These are phyloP conservation scores for Charadrius vociferus DNA, from an alignment of 2,113 vertebrate genomes.

Conservation along the genomic window DNA sequence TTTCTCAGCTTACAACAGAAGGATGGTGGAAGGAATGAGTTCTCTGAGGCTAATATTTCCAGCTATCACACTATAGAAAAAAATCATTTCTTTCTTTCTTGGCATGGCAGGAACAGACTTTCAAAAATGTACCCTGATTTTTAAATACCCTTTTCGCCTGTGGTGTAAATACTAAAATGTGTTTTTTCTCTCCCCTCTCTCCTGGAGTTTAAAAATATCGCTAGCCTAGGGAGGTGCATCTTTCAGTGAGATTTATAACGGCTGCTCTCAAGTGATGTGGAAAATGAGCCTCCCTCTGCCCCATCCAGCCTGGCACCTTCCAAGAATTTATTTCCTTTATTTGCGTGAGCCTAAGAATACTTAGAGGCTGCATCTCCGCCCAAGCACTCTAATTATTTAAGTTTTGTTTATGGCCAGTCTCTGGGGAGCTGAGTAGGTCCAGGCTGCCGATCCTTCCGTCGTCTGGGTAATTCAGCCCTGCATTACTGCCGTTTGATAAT, in stretches of 20 bases:
- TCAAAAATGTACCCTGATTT: conserved; percentile 42
- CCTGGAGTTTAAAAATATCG: conserved; percentile 62
- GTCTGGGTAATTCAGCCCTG: conserved; percentile 16
- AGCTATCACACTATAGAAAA: neutral
- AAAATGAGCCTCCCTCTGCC: conserved; percentile 60
- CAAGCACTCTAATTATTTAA: conserved; percentile 70
- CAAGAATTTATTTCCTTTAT: conserved; percentile 73
- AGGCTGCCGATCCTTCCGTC: neutral
- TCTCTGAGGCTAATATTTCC: conserved; percentile 21
- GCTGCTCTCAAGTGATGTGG: conserved; percentile 65
- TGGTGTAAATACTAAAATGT: conserved; percentile 59
- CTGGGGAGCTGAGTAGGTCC: neutral
- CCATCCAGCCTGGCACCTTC: conserved; percentile 65
- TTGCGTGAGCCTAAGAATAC: conserved; percentile 53
- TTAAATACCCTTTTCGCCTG: conserved; percentile 60
- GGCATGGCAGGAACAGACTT: conserved; percentile 24
- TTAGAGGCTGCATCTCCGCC: conserved; percentile 55
- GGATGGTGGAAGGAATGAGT: neutral
- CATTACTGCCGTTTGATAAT: neutral
- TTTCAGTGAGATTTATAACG: conserved; percentile 73
- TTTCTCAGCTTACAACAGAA: conserved; percentile 2
- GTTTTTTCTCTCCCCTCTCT: neutral
- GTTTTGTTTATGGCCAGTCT: conserved; percentile 64
- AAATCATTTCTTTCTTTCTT: neutral
- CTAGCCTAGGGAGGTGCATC: conserved; percentile 72